Evolutionary conservation across 2,888 invertebrate species (phyloP).

Genomic region (Nomada fabriciana): DNA sequence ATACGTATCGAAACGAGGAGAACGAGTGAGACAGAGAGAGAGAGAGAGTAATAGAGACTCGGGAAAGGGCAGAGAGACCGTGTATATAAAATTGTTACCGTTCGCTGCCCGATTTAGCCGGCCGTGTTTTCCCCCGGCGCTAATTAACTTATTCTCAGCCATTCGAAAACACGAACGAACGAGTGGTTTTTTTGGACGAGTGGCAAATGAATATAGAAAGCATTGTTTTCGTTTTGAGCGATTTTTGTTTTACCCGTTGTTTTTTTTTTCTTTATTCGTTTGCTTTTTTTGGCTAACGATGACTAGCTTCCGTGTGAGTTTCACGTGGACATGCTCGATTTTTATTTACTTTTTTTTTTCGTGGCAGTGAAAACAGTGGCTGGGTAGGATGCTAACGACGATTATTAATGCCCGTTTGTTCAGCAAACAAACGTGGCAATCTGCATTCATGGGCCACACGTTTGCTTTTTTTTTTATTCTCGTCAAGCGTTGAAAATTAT

Average conservation of each 20-base stretch:
- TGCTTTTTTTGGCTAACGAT: neutral
- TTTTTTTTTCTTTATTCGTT: neutral
- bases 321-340: neutral
- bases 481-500: neutral
- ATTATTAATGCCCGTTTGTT: neutral
- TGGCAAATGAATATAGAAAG: slow-evolving; percentile 7
- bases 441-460: too few species aligned
- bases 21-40: neutral
- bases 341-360: neutral
- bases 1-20: slow-evolving; percentile 23
- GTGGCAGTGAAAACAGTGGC: neutral
- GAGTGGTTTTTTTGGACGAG: slow-evolving; percentile 1
- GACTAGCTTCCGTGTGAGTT: neutral
- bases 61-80: neutral
- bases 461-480: neutral
- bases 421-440: too few species aligned
- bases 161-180: slow-evolving; percentile 36
- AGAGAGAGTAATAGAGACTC: neutral
- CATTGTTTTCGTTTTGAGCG: neutral
- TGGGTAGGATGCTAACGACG: neutral
- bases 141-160: slow-evolving; percentile 54
- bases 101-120: slow-evolving; percentile 20
- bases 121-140: slow-evolving; percentile 14
- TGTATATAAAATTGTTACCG: slow-evolving; percentile 44
- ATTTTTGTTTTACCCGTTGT: too few species aligned